Conservation (phyloP, 2,888 invertebrate species). For the Aspidiotus destructor region DNA sequence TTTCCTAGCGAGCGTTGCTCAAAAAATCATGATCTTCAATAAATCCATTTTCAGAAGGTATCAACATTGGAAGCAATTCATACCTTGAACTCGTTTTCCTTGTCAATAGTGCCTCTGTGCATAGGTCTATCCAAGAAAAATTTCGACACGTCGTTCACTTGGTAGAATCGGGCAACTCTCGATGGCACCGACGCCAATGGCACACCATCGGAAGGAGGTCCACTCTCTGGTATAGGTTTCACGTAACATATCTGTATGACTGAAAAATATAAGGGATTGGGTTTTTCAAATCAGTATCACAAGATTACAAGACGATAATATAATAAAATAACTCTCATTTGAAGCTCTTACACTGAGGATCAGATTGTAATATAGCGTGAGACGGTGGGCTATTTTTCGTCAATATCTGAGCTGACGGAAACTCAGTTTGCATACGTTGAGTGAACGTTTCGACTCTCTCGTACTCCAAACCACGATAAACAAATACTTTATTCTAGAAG, state of each 20-base stretch:
- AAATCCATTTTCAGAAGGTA: too few relatives aligned
- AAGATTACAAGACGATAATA: too few relatives aligned
- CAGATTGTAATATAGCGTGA: constrained; percentile 71
- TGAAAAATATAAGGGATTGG: constrained; percentile 41
- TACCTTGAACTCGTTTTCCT: constrained; percentile 85
- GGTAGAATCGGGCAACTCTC: constrained; percentile 75
- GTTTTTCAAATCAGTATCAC: neutral
- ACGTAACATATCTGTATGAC: constrained; percentile 91
- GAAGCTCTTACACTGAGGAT: constrained; percentile 60
- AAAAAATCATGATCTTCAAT: too few relatives aligned
- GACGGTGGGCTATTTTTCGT: constrained; percentile 87
- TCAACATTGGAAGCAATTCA: neutral
- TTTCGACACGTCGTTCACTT: constrained; percentile 74
- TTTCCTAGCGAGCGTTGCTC: too few relatives aligned
- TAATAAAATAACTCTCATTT: too few relatives aligned
- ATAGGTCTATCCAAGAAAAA: constrained; percentile 85
- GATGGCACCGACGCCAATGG: constrained; percentile 61
- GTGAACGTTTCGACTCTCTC: constrained; percentile 91
- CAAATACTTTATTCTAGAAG: constrained; percentile 80
- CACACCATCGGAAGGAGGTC: constrained; percentile 44
- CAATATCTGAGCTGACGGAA: constrained; percentile 85
- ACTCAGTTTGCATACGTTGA: constrained; percentile 83
- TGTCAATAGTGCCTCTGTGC: constrained; percentile 80
- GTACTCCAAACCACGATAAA: constrained; percentile 90
- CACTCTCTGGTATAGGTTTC: constrained; percentile 62